Evolutionary conservation across 2,888 invertebrate species (phyloP), one percentile per base, ranked within the genome.

Genomic region (Hydraecia micacea): DNA sequence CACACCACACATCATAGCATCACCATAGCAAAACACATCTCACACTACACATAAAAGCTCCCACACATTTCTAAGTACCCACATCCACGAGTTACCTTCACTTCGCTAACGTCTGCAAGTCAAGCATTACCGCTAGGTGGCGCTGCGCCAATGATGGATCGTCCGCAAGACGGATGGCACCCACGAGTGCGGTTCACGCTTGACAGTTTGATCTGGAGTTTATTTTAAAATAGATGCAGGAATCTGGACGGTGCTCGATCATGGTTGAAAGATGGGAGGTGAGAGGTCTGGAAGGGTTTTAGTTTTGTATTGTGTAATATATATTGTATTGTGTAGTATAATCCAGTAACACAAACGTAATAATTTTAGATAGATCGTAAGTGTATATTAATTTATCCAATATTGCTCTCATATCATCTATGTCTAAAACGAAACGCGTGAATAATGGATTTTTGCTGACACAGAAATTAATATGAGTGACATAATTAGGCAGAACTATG

Each of bases 131-230:
- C 66, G 63, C 65, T 75, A 76, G 81, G 58, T 84, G 81, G 84
- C 85, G 73, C 73, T 74, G 75, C 78, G 75, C 63, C 75, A 68
- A 79, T 86, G 90, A 90, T 90, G 86, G 89, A 90, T 90, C 77
- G 84, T 73, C 63, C 63, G 58, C 81, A 89, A 89, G 90, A 90
- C 79, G 85, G 87, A 90, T 90, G 82, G 84, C 71, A 71, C 86
- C 82, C 84, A 78, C 46, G 82, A 77, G 75, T 75, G 74, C 36
- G 72, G 85, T 73, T 77, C 58, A 52, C 32, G 52, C 71, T 73
- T 78, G 85, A 77, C 85, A 81, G 67, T 75, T 55, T 18, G 55
- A 75, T 70, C 75, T 79, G 21, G 68, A 74, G 73, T 77, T 85
- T 76, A 85, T 79, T 85, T 85, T 79, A 78, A 85, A 85, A 85